These are phyloP conservation scores for Pelodiscus sinensis DNA, from an alignment of 2,113 vertebrate species.

Conservation along the genomic window DNA sequence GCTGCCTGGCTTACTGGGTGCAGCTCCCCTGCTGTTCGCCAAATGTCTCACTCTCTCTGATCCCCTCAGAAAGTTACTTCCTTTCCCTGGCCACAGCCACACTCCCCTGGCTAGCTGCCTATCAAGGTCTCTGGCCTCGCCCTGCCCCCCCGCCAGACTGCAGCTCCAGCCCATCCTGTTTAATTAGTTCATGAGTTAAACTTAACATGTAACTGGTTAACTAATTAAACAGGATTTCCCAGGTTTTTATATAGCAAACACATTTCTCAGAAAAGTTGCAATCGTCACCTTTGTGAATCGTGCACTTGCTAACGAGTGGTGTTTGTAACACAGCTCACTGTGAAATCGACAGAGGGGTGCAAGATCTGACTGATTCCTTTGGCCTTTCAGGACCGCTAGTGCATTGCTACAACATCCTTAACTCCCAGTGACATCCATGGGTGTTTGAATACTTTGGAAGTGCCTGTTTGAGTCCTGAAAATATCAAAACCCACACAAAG, in stretches of 20 bases:
- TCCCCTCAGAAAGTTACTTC: neutral
- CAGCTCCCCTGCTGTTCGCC: slow-evolving; percentile 35
- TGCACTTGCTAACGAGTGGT: neutral
- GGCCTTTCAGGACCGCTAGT: neutral
- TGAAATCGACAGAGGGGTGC: neutral
- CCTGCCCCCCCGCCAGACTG: too few species aligned
- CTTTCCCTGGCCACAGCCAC: slow-evolving; percentile 36
- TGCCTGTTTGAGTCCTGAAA: neutral
- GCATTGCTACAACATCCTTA: neutral
- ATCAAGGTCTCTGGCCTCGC: slow-evolving; percentile 35
- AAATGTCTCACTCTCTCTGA: slow-evolving; percentile 49
- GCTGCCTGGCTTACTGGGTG: neutral
- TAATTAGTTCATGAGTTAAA: too few species aligned
- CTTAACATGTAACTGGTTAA: too few species aligned
- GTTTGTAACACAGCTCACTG: neutral
- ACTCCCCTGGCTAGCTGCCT: slow-evolving; percentile 44
- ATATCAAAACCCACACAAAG: neutral
- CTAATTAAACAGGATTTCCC: too few species aligned
- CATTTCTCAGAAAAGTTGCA: neutral
- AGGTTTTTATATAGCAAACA: neutral
- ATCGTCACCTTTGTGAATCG: neutral
- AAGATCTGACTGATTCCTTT: neutral
- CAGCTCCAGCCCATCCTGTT: too few species aligned
- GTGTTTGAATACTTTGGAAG: neutral
- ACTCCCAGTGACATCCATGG: neutral